A percentile compares a stretch with the other conserved stretches of the same genome.
Evolutionary conservation across 2,888 invertebrate species (phyloP).

Genomic region (Platynereis dumerilii): DNA sequence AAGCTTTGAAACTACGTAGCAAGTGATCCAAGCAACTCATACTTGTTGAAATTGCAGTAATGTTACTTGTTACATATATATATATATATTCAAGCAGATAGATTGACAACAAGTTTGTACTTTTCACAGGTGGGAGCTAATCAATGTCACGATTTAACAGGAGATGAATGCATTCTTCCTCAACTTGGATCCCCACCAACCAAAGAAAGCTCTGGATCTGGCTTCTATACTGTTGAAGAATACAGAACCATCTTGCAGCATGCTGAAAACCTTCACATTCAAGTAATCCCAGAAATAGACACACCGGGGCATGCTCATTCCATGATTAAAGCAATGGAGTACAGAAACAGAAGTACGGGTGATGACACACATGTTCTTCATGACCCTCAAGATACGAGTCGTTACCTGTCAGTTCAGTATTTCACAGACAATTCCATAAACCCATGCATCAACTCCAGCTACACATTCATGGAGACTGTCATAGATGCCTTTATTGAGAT

Average conservation of each 20-base stretch:
- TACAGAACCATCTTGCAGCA: slow-evolving; percentile 51
- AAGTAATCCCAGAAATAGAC: slow-evolving; percentile 56
- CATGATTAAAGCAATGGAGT: slow-evolving; percentile 51
- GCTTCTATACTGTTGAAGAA: slow-evolving; percentile 48
- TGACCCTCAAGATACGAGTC: slow-evolving; percentile 27
- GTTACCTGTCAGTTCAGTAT: slow-evolving; percentile 48
- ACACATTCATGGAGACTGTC: slow-evolving; percentile 44
- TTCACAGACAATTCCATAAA: slow-evolving; percentile 55
- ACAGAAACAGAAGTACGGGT: slow-evolving; percentile 27
- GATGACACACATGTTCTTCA: neutral
- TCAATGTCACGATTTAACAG: slow-evolving; percentile 49
- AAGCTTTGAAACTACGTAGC: too few relatives aligned
- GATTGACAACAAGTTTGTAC: too few relatives aligned
- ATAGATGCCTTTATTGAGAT: slow-evolving; percentile 38
- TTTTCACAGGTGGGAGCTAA: slow-evolving; percentile 45
- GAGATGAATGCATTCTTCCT: slow-evolving; percentile 46
- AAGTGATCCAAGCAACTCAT: too few relatives aligned
- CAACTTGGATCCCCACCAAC: slow-evolving; percentile 52
- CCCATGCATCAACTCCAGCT: slow-evolving; percentile 53
- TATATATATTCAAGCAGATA: too few relatives aligned
- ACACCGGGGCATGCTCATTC: slow-evolving; percentile 53
- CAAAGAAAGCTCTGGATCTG: slow-evolving; percentile 37
- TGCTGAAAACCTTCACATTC: slow-evolving; percentile 48
- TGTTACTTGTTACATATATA: too few relatives aligned
- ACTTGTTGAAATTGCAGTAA: too few relatives aligned